These are phyloP conservation scores for Eristalis arbustorum DNA, from an alignment of 2,888 invertebrate genomes.

Conservation along the genomic window DNA sequence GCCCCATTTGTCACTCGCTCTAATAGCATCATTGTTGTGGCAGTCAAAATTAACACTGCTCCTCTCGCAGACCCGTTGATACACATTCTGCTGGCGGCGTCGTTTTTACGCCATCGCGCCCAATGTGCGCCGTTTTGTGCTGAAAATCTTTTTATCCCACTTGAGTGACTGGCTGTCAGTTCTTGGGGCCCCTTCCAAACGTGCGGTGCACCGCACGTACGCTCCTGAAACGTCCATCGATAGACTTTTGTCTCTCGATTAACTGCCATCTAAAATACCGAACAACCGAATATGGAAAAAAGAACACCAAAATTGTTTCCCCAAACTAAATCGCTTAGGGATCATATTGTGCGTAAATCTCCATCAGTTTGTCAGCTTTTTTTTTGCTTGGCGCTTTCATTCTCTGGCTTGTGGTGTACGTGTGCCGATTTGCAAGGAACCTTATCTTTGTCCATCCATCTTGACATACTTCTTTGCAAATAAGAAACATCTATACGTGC, in stretches of 20 bases:
- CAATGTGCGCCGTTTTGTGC: conserved; percentile 40
- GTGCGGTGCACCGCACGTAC: conserved; percentile 41
- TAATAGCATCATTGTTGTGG: neutral
- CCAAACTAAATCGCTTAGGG: conserved; percentile 51
- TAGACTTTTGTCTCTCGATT: conserved; percentile 23
- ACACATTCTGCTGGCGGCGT: conserved; percentile 38
- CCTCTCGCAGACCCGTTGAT: neutral
- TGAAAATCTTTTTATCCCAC: conserved; percentile 57
- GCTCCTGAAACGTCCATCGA: conserved; percentile 10
- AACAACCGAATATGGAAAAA: neutral
- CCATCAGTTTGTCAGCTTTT: conserved; percentile 25
- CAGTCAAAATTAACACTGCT: conserved; percentile 26
- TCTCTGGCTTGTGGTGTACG: neutral
- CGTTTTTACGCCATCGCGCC: conserved; percentile 41
- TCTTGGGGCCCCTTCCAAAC: conserved; percentile 10
- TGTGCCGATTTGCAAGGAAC: neutral
- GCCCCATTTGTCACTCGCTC: neutral
- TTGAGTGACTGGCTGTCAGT: conserved; percentile 51
- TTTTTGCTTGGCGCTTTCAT: neutral
- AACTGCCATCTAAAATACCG: conserved; percentile 28
- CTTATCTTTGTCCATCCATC: neutral
- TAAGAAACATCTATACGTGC: neutral
- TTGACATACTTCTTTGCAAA: neutral
- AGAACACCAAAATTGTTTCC: conserved; percentile 14
- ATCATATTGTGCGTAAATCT: conserved; percentile 49